Evolutionary conservation across 2,888 invertebrate species (phyloP), one percentile per base, ranked within the genome.

Genomic region (Sinotaia quadrata): DNA sequence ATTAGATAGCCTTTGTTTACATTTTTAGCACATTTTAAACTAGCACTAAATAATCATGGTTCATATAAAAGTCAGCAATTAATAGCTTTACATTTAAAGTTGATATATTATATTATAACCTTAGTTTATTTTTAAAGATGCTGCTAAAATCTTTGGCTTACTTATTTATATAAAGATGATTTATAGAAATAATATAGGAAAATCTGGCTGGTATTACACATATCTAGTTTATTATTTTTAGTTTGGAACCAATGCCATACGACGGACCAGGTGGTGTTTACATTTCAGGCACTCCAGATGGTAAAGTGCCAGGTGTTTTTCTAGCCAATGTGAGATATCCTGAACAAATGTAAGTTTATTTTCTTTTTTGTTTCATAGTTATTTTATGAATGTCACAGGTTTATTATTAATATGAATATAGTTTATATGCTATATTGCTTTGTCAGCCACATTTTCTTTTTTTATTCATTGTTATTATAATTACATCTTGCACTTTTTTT

Each of bases 231-330:
- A 37, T 67, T 29, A 7, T 56, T 68, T 68, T 15, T 33, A 81
- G 81, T n/a, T 75, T 82, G 7, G 52, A 69, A 34, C 59, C 69
- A 0, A 73, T 76, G 27, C 70, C 72, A 1, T 68, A 68, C 31
- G 80, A 82, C 63, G 79, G 86, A 1, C 71, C 83, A 5, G 71
- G 74, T 29, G 86, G 87, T 47, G 57, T 66, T 37, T 82, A 82
- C 66, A 61, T 78, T 62, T 74, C 82, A 5, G 86, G 84, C 4
- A 74, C 81, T 2, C 72, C 71, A 0, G 80, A 80, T 47, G 78
- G 78, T 0, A 72, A 76, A 8, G 61, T 73, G n/a, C 79, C 79
- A 3, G 81, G 80, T 8, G 67, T 69, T 15, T 86, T 87, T 73
- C 81, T 78, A 67, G 81, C 83, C 31, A 87, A 87, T 74, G 77